Percentiles rank a stretch among this genome's conserved stretches.
These are phyloP conservation scores for Julus scandinavius DNA, from an alignment of 2,888 invertebrate genomes.

Conservation along the genomic window DNA sequence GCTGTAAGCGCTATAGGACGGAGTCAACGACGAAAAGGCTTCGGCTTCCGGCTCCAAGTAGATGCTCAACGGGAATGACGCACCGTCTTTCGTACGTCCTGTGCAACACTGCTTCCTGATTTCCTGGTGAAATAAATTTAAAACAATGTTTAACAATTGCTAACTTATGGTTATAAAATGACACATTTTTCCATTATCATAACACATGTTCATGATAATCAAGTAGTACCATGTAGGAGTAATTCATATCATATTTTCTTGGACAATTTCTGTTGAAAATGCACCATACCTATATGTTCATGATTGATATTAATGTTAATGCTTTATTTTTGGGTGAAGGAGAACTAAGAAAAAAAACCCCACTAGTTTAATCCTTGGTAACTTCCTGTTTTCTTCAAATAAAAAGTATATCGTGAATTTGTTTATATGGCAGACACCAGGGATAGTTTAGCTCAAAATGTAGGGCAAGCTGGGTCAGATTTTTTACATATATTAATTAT, in stretches of 20 bases:
- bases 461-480: conserved; percentile 3
- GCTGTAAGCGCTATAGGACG: conserved; percentile 46
- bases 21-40: conserved; percentile 6
- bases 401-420: background rate
- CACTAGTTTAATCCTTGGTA: background rate
- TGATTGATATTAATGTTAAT: background rate
- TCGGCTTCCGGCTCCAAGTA: conserved; percentile 55
- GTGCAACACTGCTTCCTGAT: conserved; percentile 75
- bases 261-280: background rate
- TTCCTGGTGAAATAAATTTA: conserved; percentile 61
- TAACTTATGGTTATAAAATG: too few species aligned
- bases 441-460: background rate
- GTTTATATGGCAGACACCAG: background rate
- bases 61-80: conserved; percentile 71
- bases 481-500: background rate
- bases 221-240: too few species aligned
- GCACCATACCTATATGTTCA: background rate
- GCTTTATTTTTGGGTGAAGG: background rate
- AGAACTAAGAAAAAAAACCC: background rate
- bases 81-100: conserved; percentile 74
- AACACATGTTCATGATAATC: too few species aligned
- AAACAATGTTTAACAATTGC: background rate
- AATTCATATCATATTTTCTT: too few species aligned
- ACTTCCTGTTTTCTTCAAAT: conserved; percentile 7
- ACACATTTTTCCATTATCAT: too few species aligned